Evolutionary conservation across 2,888 invertebrate genomes (phyloP).

Genomic region (Globia sparganii): DNA sequence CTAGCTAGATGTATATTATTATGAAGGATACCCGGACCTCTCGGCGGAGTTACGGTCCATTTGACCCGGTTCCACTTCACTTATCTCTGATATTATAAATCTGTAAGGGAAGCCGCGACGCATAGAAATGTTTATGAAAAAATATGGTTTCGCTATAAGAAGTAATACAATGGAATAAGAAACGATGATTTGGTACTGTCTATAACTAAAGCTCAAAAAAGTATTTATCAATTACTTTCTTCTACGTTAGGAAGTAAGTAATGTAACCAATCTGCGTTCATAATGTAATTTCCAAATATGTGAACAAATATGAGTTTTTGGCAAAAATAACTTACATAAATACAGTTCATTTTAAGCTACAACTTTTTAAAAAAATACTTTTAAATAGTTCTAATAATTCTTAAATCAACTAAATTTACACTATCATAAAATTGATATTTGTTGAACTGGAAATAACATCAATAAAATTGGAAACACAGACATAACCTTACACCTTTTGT

Average conservation of each 20-base stretch:
- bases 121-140: constrained; percentile 17
- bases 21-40: constrained; percentile 9
- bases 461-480: background rate
- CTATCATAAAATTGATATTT: background rate
- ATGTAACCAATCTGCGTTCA: background rate
- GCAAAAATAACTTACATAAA: background rate
- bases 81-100: constrained; percentile 45
- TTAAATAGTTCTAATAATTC: background rate
- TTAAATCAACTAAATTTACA: background rate
- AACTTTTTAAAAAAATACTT: background rate
- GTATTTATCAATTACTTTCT: background rate
- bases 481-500: background rate
- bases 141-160: background rate
- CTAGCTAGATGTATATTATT: background rate
- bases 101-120: background rate
- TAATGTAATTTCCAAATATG: background rate
- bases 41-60: constrained; percentile 45
- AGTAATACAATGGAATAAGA: background rate
- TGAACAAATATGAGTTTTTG: background rate
- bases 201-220: background rate
- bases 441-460: background rate
- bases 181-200: background rate
- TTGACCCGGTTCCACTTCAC: constrained; percentile 44
- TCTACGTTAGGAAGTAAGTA: background rate
- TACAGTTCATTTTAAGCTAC: background rate